Evolutionary conservation across 2,113 vertebrate species (phyloP).

Genomic region (Pionites leucogaster): DNA sequence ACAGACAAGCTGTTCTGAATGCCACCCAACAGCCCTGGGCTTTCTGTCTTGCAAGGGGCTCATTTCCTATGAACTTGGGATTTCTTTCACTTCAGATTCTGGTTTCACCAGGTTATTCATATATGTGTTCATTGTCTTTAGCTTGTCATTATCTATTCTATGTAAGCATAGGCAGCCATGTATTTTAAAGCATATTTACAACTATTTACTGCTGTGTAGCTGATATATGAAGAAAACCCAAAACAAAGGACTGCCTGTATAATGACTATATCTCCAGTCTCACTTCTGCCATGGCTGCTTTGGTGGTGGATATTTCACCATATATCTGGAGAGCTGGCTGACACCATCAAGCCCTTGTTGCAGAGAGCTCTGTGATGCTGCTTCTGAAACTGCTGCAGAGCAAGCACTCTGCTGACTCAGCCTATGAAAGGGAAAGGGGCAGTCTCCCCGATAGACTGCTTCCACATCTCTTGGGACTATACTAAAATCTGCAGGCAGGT

Average conservation of each 20-base stretch:
- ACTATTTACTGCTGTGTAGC: not conserved
- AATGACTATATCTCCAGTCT: not conserved
- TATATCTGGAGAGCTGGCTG: not conserved
- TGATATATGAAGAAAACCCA: not conserved
- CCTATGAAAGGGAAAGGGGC: not conserved
- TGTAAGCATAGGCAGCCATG: not conserved
- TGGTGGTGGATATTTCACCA: not conserved
- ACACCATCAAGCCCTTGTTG: not conserved
- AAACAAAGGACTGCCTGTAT: not conserved
- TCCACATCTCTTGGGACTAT: not conserved
- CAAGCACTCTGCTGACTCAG: not conserved
- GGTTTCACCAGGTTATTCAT: not conserved
- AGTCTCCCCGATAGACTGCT: not conserved
- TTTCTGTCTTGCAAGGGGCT: not conserved
- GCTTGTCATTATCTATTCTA: not conserved
- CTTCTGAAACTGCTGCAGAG: not conserved
- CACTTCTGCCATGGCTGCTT: not conserved
- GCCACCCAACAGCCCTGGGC: not conserved
- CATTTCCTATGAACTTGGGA: not conserved
- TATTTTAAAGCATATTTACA: not conserved
- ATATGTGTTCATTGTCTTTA: not conserved
- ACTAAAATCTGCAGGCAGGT: rapidly evolving
- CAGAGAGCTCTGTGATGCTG: not conserved
- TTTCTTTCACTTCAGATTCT: not conserved
- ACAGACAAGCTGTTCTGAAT: not conserved